Conservation (phyloP, 1,140 invertebrate species). For the Drosophila gunungcola region DNA sequence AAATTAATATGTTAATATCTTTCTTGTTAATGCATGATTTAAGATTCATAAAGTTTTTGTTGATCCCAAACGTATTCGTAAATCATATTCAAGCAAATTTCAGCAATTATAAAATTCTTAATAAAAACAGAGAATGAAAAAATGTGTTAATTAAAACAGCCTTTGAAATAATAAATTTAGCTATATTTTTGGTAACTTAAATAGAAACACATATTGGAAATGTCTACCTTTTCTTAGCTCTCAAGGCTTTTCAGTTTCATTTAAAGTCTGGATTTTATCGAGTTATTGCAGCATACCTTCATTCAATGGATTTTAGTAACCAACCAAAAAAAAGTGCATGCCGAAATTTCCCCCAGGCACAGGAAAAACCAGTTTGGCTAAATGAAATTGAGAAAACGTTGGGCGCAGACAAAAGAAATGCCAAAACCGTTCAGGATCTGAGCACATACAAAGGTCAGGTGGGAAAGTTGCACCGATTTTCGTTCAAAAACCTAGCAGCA, state of each 20-base stretch:
- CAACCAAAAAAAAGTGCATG: constrained; percentile 4
- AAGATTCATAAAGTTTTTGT: no score
- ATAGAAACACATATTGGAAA: no score
- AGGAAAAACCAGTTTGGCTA: constrained; percentile 14
- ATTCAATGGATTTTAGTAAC: not conserved
- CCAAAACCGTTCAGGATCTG: constrained; percentile 14
- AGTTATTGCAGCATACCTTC: constrained; percentile 2
- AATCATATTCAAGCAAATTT: no score
- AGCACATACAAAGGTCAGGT: constrained; percentile 16
- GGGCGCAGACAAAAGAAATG: constrained; percentile 27
- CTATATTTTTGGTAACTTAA: no score
- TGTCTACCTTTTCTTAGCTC: not conserved
- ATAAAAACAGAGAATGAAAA: no score
- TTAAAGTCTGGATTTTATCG: not conserved
- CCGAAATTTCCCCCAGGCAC: constrained; percentile 22
- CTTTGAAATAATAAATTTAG: no score
- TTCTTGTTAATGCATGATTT: no score
- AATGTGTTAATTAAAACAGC: no score
- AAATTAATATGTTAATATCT: no score
- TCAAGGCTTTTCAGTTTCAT: not conserved
- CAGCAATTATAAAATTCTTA: no score
- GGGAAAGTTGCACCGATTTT: constrained; percentile 22
- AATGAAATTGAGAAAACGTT: constrained; percentile 16
- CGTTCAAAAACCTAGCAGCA: constrained; percentile 2
- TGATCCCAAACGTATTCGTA: no score